phyloP scores from a whole-genome alignment of 2,888 invertebrate genomes.

The Eupsilia transversa region DNA sequence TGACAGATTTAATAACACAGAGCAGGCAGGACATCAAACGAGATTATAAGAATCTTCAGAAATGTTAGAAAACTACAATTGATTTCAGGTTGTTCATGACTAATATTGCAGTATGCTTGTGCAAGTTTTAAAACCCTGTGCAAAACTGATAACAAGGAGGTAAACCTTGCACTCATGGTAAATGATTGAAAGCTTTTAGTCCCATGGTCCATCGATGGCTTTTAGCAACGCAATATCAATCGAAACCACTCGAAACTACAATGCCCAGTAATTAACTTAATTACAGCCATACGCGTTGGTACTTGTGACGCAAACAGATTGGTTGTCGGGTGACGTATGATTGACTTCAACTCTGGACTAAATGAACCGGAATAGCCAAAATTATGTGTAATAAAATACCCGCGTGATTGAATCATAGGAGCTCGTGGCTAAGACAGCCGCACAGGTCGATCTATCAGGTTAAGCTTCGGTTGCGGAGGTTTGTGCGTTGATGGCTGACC shows the following conservation, averaged over 20 bases:
- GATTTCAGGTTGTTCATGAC: no score
- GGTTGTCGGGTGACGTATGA: not conserved
- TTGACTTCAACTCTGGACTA: not conserved
- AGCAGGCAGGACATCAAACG: no score
- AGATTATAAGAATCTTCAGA: no score
- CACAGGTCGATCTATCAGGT: no score
- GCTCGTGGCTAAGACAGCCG: no score
- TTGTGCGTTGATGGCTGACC: no score
- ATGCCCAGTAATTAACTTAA: slow-evolving; percentile 35
- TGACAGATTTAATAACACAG: no score
- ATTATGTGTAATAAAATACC: not conserved
- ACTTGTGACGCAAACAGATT: slow-evolving; percentile 18
- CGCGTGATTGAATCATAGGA: no score
- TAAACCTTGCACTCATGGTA: slow-evolving; percentile 21
- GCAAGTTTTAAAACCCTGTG: slow-evolving; percentile 10
- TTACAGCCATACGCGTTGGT: slow-evolving; percentile 11
- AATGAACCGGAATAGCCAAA: not conserved
- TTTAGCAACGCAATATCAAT: slow-evolving; percentile 45
- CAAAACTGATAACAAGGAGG: slow-evolving; percentile 22
- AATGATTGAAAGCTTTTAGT: slow-evolving; percentile 53
- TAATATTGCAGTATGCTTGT: not conserved
- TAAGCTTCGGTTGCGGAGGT: no score
- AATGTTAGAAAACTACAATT: no score
- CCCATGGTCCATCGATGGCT: slow-evolving; percentile 25
- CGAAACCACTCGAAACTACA: slow-evolving; percentile 39